Conservation (phyloP, 1,140 invertebrate species). For the Orchesella cincta region DNA sequence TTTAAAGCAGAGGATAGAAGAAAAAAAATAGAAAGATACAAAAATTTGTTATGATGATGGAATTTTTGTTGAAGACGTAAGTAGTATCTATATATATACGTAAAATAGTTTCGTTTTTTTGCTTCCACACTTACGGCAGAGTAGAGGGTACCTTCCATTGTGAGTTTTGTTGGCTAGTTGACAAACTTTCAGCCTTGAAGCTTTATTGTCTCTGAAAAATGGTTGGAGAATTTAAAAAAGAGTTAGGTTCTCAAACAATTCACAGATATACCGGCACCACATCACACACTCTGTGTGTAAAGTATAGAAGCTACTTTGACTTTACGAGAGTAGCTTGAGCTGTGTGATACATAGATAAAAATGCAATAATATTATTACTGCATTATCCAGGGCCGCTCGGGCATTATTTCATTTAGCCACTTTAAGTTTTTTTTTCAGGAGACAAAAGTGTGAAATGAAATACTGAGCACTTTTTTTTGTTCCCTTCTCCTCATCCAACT, state of each 20-base stretch:
- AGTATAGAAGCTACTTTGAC: too few species aligned
- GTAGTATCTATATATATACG: not conserved
- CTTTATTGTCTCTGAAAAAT: not conserved
- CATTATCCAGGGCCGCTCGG: not conserved
- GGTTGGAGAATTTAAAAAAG: too few species aligned
- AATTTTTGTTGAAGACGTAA: conserved; percentile 7
- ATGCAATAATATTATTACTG: conserved; percentile 13
- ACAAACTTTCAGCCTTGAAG: conserved; percentile 15
- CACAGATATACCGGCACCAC: too few species aligned
- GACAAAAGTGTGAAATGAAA: not conserved
- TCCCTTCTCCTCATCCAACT: not conserved
- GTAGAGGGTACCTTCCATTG: not conserved
- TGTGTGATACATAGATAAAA: too few species aligned
- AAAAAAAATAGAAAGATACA: not conserved
- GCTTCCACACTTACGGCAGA: not conserved
- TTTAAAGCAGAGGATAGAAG: not conserved
- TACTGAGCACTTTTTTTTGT: not conserved
- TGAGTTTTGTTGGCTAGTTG: conserved; percentile 11
- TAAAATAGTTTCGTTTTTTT: conserved; percentile 16
- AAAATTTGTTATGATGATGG: conserved; percentile 21
- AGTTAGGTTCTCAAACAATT: too few species aligned
- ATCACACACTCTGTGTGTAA: too few species aligned
- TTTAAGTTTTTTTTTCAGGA: not conserved
- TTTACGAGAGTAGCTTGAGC: too few species aligned
- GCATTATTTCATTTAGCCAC: conserved; percentile 18